Evolutionary conservation across 2,888 invertebrate genomes (phyloP), one percentile per base, ranked within the genome.

Genomic region (Hemicrepidius hirtus): DNA sequence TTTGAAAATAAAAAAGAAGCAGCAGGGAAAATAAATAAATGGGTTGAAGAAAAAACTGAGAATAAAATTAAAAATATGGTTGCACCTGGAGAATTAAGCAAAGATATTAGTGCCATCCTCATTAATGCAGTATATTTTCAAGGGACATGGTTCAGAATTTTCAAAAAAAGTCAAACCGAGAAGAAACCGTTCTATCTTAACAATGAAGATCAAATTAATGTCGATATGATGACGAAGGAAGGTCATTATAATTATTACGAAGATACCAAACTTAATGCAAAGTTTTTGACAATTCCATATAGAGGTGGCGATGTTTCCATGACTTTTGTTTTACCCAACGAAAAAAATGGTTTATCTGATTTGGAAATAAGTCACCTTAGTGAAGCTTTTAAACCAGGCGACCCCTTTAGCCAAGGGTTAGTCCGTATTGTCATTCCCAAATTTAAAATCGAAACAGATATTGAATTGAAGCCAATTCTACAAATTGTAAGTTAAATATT

Each of bases 121-220:
- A 80, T 85, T 0, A 86, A 86, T 67, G 83, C 85, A 1, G 53
- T 86, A 41, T 83, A 86, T 69, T 84, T 86, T 71, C 80, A 82
- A 40, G 24, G 24, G 5, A 24, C 62, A 71, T 9, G 73, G 68
- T 4, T 80, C 64, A 21, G 83, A 82, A 18, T 41, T 16, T 10
- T 79, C 78, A 59, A 69, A 44, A 37, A 75, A 24, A 5, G 24
- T n/a, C n/a, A n/a, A n/a, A n/a, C n/a, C n/a, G n/a, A n/a, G n/a
- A n/a, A n/a, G n/a, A n/a, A n/a, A n/a, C n/a, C 77, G n/a, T 85
- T 85, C 69, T 79, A 79, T 67, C 65, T 65, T 3, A 74, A 73
- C 6, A 69, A 73, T 5, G 76, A 75, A 0, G 69, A 79, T 7
- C 53, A 76, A 5, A 75, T 80, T 12, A 70, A 78, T 46, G 81